Evolutionary conservation across 2,797 vertebrate species (phyloP), one percentile per base, ranked within the genome.

Genomic region (Chromis chromis): DNA sequence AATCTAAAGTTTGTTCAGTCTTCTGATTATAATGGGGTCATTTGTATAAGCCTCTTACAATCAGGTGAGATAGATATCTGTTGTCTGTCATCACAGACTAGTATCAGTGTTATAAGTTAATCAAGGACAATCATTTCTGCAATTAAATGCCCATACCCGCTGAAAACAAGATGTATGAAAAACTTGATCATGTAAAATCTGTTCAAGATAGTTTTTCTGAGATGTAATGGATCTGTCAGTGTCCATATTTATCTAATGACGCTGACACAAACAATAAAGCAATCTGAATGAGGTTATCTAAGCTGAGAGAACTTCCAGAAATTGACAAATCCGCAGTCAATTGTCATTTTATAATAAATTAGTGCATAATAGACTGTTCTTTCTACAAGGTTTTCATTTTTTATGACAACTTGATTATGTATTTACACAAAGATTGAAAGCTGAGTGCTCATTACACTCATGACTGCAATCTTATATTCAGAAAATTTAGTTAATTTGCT

Each of bases 401-500:
- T 56, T n/a, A 61, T 76, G 70, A 91, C 86, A 89, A 80, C 70
- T 76, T 85, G 71, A 92, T 87, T 73, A 87, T 83, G 76, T 85
- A 77, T 89, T 87, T 88, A 89, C 75, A 76, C 63, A 70, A 74
- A 68, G 76, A 90, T 31, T 72, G 68, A 78, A 60, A 79, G 75
- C 55, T 53, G 71, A 83, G 84, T 60, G 67, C 58, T 85, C 65
- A 74, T 62, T 64, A 83, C 61, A 68, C 74, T 88, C 24, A 61
- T 73, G 46, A 71, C 71, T 76, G 61, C 54, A 77, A 80, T 60
- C 68, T 70, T 58, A 65, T 70, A 62, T 56, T 71, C 46, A 39
- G 65, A 81, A 87, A 82, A 79, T 76, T 42, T 46, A 76, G 66
- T 76, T 86, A 22, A 88, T 83, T 88, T 81, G 63, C 71, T 75